Percentiles rank a stretch among this genome's conserved stretches.
phyloP scores from a whole-genome alignment of 1,140 invertebrate genomes.

The Aradophagus sp. region DNA sequence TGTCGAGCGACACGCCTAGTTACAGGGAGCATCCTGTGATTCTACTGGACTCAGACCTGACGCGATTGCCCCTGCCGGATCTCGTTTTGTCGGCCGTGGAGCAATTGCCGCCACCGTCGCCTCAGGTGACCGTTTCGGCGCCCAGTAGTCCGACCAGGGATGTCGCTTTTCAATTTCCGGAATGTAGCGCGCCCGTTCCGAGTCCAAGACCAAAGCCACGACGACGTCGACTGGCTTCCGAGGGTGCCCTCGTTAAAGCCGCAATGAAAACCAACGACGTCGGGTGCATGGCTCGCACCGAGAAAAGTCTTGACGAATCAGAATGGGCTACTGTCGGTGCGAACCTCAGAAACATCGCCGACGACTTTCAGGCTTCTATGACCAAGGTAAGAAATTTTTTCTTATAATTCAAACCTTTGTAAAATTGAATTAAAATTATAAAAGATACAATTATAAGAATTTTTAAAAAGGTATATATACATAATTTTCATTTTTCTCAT shows the following conservation, averaged over 20 bases:
- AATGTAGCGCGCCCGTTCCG: constrained; percentile 68
- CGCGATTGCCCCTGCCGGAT: constrained; percentile 68
- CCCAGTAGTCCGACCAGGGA: constrained; percentile 72
- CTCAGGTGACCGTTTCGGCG: constrained; percentile 71
- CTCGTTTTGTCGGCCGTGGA: constrained; percentile 70
- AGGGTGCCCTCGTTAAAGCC: constrained; percentile 62
- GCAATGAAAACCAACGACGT: constrained; percentile 47
- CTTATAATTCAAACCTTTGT: not conserved
- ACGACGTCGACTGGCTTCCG: constrained; percentile 69
- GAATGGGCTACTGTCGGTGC: constrained; percentile 71
- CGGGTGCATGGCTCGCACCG: constrained; percentile 25
- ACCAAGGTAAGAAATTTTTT: constrained; percentile 71
- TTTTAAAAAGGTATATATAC: no score
- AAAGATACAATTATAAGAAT: no score
- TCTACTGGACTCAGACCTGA: constrained; percentile 68
- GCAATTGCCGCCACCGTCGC: constrained; percentile 66
- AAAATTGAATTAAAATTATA: no score
- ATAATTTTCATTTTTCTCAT: no score
- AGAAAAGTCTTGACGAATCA: constrained; percentile 59
- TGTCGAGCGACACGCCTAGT: constrained; percentile 48
- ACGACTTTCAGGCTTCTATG: constrained; percentile 72
- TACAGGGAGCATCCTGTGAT: constrained; percentile 66
- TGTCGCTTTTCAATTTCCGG: constrained; percentile 73
- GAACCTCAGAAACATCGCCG: constrained; percentile 72
- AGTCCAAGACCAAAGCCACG: constrained; percentile 72